Evolutionary conservation across 2,888 invertebrate species (phyloP).

Genomic region (Piscicola geometra): DNA sequence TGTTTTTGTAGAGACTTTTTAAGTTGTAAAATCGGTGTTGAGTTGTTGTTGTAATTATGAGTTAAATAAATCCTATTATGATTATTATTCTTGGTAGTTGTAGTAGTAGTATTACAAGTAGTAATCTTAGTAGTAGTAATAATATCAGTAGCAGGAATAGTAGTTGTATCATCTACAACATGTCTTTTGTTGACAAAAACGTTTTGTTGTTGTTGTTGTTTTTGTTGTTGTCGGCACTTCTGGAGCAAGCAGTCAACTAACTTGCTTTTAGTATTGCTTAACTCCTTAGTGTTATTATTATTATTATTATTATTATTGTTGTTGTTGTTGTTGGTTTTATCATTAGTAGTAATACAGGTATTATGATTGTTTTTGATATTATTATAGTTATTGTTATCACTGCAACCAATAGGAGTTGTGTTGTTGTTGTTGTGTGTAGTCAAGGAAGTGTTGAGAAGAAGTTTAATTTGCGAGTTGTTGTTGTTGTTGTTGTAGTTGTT

Average conservation of each 20-base stretch:
- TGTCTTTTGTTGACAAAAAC: background rate
- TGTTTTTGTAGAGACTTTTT: background rate
- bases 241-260: background rate
- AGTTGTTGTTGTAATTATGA: background rate
- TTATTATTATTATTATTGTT: constrained; percentile 8
- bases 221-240: background rate
- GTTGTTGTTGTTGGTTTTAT: background rate
- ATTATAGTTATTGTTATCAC: too few relatives aligned
- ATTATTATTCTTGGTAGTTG: background rate
- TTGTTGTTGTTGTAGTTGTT: background rate
- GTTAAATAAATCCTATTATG: background rate
- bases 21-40: background rate
- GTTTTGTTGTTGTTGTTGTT: constrained; percentile 17
- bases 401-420: too few relatives aligned
- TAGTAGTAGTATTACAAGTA: too few relatives aligned
- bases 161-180: background rate
- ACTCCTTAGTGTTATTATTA: background rate
- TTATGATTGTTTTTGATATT: background rate
- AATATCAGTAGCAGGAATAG: too few relatives aligned
- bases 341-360: background rate
- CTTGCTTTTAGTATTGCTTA: background rate
- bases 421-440: too few relatives aligned
- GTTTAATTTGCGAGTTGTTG: background rate
- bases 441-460: background rate
- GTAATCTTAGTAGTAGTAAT: too few relatives aligned